These are phyloP conservation scores for Escarpia spicata DNA, from an alignment of 2,888 invertebrate genomes.

Conservation along the genomic window DNA sequence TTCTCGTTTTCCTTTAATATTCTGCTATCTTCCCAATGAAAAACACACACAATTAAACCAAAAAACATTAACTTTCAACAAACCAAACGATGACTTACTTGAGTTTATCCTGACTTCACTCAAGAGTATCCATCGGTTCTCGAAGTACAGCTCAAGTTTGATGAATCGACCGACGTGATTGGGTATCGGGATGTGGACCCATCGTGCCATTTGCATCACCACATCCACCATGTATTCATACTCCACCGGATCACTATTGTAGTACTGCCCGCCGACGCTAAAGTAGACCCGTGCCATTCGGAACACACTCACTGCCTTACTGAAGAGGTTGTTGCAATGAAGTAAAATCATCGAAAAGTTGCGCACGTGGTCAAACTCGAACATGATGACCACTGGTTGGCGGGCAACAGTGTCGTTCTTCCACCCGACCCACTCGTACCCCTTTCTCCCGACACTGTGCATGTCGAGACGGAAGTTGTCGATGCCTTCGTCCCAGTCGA, in stretches of 20 bases:
- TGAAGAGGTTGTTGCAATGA: slow-evolving; percentile 86
- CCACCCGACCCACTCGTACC: slow-evolving; percentile 92
- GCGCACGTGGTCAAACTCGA: slow-evolving; percentile 87
- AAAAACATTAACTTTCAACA: too few relatives aligned
- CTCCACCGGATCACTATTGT: slow-evolving; percentile 79
- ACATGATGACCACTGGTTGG: slow-evolving; percentile 77
- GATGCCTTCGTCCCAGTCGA: slow-evolving; percentile 75
- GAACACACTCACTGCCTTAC: slow-evolving; percentile 86
- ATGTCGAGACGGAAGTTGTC: slow-evolving; percentile 75
- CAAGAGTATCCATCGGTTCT: slow-evolving; percentile 88
- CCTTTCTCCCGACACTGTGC: slow-evolving; percentile 65
- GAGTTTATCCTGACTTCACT: slow-evolving; percentile 90
- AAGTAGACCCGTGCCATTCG: slow-evolving; percentile 81
- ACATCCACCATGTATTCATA: slow-evolving; percentile 76
- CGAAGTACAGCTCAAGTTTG: slow-evolving; percentile 79
- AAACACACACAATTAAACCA: too few relatives aligned
- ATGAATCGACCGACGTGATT: slow-evolving; percentile 84
- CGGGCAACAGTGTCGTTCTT: slow-evolving; percentile 62
- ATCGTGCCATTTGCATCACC: slow-evolving; percentile 84
- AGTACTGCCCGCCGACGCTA: slow-evolving; percentile 79
- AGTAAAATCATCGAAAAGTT: slow-evolving; percentile 87
- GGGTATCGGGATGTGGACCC: slow-evolving; percentile 84
- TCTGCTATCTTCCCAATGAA: too few relatives aligned
- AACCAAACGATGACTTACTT: slow-evolving; percentile 67
- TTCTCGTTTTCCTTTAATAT: too few relatives aligned